phyloP scores from a whole-genome alignment of 2,888 invertebrate species.

The Sarcophaga variegata region DNA sequence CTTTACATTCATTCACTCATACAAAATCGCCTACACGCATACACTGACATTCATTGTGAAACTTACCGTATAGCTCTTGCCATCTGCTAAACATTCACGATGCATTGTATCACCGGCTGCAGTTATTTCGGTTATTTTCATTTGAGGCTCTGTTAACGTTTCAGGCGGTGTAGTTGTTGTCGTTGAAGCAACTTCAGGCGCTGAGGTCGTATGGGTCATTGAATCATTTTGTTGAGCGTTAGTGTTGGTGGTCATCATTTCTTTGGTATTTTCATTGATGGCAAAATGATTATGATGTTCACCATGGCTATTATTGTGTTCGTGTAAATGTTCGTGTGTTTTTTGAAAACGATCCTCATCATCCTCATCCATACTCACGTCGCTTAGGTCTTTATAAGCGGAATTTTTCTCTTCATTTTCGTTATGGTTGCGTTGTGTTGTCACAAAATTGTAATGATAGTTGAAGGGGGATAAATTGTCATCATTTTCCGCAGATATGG shows the following conservation, averaged over 20 bases:
- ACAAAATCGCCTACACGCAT: neutral
- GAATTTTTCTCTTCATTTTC: constrained; percentile 70
- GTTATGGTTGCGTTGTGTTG: constrained; percentile 71
- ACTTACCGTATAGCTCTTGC: constrained; percentile 83
- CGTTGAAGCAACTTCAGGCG: constrained; percentile 55
- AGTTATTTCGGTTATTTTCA: constrained; percentile 79
- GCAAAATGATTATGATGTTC: constrained; percentile 54
- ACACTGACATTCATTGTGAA: constrained; percentile 16
- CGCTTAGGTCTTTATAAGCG: constrained; percentile 86
- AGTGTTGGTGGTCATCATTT: constrained; percentile 46
- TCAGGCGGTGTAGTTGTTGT: constrained; percentile 36
- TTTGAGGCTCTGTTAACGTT: constrained; percentile 71
- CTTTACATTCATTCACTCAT: neutral
- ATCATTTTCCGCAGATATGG: constrained; percentile 72
- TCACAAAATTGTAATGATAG: constrained; percentile 74
- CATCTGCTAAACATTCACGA: constrained; percentile 81
- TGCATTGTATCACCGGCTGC: constrained; percentile 76
- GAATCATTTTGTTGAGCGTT: constrained; percentile 73
- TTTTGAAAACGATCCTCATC: constrained; percentile 73
- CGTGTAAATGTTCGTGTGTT: constrained; percentile 53
- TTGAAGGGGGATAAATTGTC: constrained; percentile 66
- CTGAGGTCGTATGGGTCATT: neutral
- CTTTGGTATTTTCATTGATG: constrained; percentile 62
- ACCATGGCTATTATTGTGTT: constrained; percentile 49
- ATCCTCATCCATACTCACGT: constrained; percentile 87